Percentiles rank a stretch among this genome's conserved stretches.
phyloP scores from a whole-genome alignment of 2,113 vertebrate species.

The Xerus inauris region DNA sequence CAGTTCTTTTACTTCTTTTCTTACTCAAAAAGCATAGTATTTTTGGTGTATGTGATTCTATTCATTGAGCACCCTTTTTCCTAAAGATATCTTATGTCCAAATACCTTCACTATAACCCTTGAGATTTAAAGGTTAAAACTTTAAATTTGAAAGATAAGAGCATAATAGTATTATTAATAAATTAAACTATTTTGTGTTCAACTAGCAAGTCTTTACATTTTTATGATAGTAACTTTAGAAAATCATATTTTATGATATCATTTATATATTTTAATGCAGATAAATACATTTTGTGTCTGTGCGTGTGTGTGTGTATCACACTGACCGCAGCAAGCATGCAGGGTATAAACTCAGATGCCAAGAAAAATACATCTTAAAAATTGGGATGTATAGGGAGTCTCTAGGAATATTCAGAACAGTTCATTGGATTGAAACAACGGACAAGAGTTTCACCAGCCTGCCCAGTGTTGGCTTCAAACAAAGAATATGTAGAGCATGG shows the following conservation, averaged over 20 bases:
- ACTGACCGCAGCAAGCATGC: not conserved
- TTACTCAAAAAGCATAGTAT: slow-evolving; percentile 26
- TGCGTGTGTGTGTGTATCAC: not conserved
- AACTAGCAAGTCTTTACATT: not conserved
- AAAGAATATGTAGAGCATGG: not conserved
- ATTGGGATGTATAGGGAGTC: slow-evolving; percentile 71
- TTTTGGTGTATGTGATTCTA: not conserved
- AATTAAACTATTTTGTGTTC: not conserved
- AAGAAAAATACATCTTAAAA: slow-evolving; percentile 68
- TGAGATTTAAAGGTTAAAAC: slow-evolving; percentile 49
- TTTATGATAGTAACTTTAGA: not conserved
- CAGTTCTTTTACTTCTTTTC: slow-evolving; percentile 49
- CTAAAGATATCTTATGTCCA: not conserved
- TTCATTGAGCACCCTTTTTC: not conserved
- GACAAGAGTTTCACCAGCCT: not conserved
- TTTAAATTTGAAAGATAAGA: slow-evolving; percentile 50
- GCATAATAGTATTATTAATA: not conserved
- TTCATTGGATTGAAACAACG: not conserved
- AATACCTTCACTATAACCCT: slow-evolving; percentile 22
- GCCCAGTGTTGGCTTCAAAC: not conserved
- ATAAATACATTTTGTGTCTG: not conserved
- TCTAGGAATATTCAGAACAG: slow-evolving; percentile 42
- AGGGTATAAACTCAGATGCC: slow-evolving; percentile 76
- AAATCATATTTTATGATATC: slow-evolving; percentile 20
- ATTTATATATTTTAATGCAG: not conserved